Evolutionary conservation across 2,888 invertebrate genomes (phyloP), one percentile per base, ranked within the genome.

Genomic region (Papilio demoleus): DNA sequence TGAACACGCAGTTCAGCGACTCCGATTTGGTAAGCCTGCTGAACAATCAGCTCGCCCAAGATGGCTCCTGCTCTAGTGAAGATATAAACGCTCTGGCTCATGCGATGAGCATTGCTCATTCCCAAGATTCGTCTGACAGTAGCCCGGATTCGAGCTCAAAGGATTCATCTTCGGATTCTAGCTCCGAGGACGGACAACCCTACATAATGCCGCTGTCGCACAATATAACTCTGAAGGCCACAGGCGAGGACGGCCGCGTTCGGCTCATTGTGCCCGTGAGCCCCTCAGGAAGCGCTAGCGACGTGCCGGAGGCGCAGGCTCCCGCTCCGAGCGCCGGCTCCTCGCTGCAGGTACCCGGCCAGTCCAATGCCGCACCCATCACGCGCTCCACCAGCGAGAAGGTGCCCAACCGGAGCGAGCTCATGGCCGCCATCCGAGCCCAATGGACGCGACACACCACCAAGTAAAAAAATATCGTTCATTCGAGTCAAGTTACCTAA

Each of bases 361-460:
- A 78, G 11, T 94, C 94, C 38, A 94, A 94, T 24, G 93, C 94
- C 2, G 93, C 94, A 5, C 94, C 94, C 56, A 96, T 96, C 73
- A 95, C 95, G 0, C 93, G 97, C 75, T 95, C 96, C 60, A 97
- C 97, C 36, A 97, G 97, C 87, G 97, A 97, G 80, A 96, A 96
- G 84, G 95, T 97, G 70, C 97, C 97, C 5, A 96, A 97, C 81
- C 94, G 97, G 65, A 97, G 96, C 86, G 97, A 97, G 82, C 93
- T 97, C 83, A 96, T 97, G 96, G 95, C 95, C 27, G 96, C 97
- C 77, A 94, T 97, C 75, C 93, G 97, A 74, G 95, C 96, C 8
- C 95, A 95, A 72, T 97, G 97, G 97, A 97, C 97, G 22, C 93
- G 97, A 76, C 97, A 97, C 82, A 97, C 97, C 34, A 97, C 97